Evolutionary conservation across 2,113 vertebrate species (phyloP).

Genomic region (Rhabdornis inornatus): DNA sequence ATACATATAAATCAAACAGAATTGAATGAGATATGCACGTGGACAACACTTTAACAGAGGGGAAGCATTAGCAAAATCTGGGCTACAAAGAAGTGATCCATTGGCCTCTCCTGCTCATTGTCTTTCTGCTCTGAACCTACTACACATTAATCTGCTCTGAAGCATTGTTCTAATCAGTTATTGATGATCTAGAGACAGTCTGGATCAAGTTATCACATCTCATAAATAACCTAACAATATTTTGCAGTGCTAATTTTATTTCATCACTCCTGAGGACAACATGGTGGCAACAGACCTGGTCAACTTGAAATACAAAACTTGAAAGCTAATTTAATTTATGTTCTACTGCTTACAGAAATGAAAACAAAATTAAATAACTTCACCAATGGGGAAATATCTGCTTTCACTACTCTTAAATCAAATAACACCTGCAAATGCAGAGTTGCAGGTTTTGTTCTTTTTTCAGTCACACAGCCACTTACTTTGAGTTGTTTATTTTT

Average conservation of each 20-base stretch:
- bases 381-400: neutral
- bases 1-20: neutral
- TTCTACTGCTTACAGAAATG: slow-evolving; percentile 10
- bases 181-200: neutral
- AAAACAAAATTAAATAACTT: slow-evolving; percentile 54
- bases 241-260: slow-evolving; percentile 28
- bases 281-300: neutral
- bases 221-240: slow-evolving; percentile 29
- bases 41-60: neutral
- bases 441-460: neutral
- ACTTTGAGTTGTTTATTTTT: neutral
- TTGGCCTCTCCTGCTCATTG: neutral
- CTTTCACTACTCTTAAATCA: slow-evolving; percentile 50
- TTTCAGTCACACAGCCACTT: neutral
- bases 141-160: neutral
- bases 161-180: neutral
- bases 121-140: neutral
- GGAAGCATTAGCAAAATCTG: neutral
- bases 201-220: slow-evolving; percentile 13
- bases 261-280: slow-evolving; percentile 8
- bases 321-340: slow-evolving; percentile 20
- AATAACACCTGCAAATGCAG: neutral
- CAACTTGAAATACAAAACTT: slow-evolving; percentile 34
- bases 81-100: neutral
- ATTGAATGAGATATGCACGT: neutral